These are phyloP conservation scores for Otocyon megalotis DNA, from an alignment of 2,113 vertebrate species.

Conservation along the genomic window DNA sequence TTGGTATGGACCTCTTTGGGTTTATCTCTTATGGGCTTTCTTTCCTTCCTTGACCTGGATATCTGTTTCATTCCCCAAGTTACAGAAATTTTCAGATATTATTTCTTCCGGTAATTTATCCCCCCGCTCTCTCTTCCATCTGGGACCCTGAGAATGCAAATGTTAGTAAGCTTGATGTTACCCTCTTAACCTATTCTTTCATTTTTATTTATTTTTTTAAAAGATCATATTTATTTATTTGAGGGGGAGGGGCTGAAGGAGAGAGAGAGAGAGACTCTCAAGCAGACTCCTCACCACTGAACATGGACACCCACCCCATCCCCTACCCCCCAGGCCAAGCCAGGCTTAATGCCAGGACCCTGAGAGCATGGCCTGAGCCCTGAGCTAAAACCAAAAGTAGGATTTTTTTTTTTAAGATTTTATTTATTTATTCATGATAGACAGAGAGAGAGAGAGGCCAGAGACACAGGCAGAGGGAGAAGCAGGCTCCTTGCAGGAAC, in stretches of 20 bases:
- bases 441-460: too few relatives aligned
- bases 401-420: too few relatives aligned
- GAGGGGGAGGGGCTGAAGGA: background rate
- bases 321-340: too few relatives aligned
- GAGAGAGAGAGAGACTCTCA: background rate
- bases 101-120: background rate
- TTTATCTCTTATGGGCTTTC: background rate
- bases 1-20: background rate
- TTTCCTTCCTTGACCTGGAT: background rate
- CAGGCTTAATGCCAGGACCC: too few relatives aligned
- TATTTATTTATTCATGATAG: too few relatives aligned
- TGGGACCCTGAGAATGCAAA: background rate
- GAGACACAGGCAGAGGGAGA: too few relatives aligned
- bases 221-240: background rate
- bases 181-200: background rate
- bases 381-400: too few relatives aligned
- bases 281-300: too few relatives aligned
- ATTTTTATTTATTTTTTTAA: background rate
- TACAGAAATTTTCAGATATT: background rate
- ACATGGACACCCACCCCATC: too few relatives aligned
- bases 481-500: too few relatives aligned
- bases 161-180: background rate
- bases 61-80: background rate
- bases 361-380: too few relatives aligned
- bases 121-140: background rate